phyloP scores from a whole-genome alignment of 2,113 vertebrate species.

The Anarhynchus alexandrinus region DNA sequence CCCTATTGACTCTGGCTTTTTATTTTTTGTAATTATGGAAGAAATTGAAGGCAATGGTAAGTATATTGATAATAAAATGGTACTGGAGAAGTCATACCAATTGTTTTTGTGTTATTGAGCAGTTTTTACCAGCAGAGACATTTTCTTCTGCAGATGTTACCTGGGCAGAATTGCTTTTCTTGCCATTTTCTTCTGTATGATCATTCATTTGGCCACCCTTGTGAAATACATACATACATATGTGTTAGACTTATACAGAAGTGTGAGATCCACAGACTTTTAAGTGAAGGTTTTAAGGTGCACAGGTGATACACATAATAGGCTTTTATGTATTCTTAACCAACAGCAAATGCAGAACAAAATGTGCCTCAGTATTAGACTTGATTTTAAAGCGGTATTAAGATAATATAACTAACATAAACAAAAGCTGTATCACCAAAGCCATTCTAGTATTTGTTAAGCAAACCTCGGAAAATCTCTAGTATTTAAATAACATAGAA shows the following conservation, averaged over 20 bases:
- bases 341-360: not conserved
- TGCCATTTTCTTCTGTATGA: not conserved
- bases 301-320: not conserved
- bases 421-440: not conserved
- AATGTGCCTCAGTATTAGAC: not conserved
- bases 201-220: conserved; percentile 49
- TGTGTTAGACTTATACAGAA: not conserved
- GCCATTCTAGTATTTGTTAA: rapidly evolving
- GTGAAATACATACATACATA: not conserved
- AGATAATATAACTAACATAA: not conserved
- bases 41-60: not conserved
- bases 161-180: not conserved
- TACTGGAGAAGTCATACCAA: conserved; percentile 49
- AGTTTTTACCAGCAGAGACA: not conserved
- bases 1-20: not conserved
- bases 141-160: not conserved
- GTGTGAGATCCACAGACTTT: not conserved
- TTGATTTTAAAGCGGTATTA: not conserved
- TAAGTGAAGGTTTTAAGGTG: not conserved
- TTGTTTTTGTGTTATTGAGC: conserved; percentile 32
- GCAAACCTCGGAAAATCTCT: rapidly evolving
- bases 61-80: not conserved
- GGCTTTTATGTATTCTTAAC: not conserved
- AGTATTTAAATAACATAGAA: rapidly evolving
- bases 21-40: not conserved